These are phyloP conservation scores for Rhinichthys osculus DNA, from an alignment of 2,797 vertebrate genomes.

Conservation along the genomic window DNA sequence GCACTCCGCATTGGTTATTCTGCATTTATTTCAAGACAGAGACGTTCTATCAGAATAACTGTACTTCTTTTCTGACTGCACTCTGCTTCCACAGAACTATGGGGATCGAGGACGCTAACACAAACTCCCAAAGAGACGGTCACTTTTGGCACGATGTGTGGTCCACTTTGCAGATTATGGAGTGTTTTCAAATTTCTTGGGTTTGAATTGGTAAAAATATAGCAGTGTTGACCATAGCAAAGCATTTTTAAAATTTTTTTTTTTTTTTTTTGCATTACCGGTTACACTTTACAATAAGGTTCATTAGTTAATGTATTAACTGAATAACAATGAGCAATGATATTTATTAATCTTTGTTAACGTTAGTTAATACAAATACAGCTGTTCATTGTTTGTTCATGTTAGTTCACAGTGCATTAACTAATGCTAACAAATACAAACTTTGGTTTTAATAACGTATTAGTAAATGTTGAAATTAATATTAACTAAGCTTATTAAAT, in stretches of 20 bases:
- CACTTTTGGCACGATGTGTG: neutral
- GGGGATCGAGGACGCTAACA: neutral
- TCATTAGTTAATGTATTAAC: no score
- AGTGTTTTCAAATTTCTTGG: neutral
- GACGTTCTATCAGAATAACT: slow-evolving; percentile 3
- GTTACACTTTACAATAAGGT: no score
- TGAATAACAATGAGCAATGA: no score
- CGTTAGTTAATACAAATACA: no score
- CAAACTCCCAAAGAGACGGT: neutral
- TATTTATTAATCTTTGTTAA: no score
- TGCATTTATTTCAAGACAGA: slow-evolving; percentile 51
- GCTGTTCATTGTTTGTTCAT: no score
- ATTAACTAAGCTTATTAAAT: no score
- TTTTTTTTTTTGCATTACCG: neutral
- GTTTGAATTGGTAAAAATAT: neutral
- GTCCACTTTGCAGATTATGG: neutral
- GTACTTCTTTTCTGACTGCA: neutral
- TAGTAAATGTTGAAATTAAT: no score
- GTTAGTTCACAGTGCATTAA: no score
- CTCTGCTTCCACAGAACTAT: neutral
- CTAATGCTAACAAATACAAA: no score
- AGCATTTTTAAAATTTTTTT: no score
- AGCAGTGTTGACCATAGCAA: neutral
- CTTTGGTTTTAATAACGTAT: no score
- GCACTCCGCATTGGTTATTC: slow-evolving; percentile 62